Percentiles rank a stretch among this genome's conserved stretches.
These are phyloP conservation scores for Amyelois transitella DNA, from an alignment of 1,140 invertebrate species.

Conservation along the genomic window DNA sequence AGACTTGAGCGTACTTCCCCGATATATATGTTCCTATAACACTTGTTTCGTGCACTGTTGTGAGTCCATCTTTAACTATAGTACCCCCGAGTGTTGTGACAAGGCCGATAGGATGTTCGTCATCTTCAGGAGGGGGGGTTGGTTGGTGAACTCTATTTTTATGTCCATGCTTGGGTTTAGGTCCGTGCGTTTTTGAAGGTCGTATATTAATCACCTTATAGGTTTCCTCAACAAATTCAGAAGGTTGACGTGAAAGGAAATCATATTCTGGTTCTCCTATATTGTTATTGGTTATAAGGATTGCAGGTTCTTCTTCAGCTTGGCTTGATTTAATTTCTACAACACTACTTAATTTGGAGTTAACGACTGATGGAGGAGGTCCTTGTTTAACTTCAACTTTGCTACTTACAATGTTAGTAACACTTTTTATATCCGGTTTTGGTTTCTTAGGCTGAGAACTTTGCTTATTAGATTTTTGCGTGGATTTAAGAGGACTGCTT, in stretches of 20 bases:
- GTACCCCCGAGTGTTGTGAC: slow-evolving; percentile 88
- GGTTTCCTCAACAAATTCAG: slow-evolving; percentile 86
- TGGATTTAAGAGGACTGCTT: slow-evolving; percentile 38
- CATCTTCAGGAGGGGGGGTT: slow-evolving; percentile 58
- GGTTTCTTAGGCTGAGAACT: slow-evolving; percentile 35
- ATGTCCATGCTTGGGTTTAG: slow-evolving; percentile 59
- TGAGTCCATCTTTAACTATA: slow-evolving; percentile 86
- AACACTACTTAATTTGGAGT: slow-evolving; percentile 64
- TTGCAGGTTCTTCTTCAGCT: slow-evolving; percentile 64
- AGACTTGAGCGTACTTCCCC: slow-evolving; percentile 89
- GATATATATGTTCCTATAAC: slow-evolving; percentile 91
- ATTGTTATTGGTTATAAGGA: slow-evolving; percentile 79
- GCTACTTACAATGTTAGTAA: slow-evolving; percentile 52
- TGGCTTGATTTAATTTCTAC: slow-evolving; percentile 72
- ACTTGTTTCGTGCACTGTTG: slow-evolving; percentile 90
- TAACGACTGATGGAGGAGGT: slow-evolving; percentile 35
- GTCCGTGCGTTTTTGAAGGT: slow-evolving; percentile 65
- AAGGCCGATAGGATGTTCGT: slow-evolving; percentile 83
- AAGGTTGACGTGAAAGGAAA: slow-evolving; percentile 86
- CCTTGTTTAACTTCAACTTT: slow-evolving; percentile 75
- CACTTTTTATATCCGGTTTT: slow-evolving; percentile 51
- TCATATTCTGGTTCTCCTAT: slow-evolving; percentile 87
- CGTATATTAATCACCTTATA: slow-evolving; percentile 77
- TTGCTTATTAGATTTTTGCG: slow-evolving; percentile 46
- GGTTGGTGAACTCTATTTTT: slow-evolving; percentile 63